Evolutionary conservation across 1,140 invertebrate genomes (phyloP), one percentile per base, ranked within the genome.

Genomic region (Hermetia illucens): DNA sequence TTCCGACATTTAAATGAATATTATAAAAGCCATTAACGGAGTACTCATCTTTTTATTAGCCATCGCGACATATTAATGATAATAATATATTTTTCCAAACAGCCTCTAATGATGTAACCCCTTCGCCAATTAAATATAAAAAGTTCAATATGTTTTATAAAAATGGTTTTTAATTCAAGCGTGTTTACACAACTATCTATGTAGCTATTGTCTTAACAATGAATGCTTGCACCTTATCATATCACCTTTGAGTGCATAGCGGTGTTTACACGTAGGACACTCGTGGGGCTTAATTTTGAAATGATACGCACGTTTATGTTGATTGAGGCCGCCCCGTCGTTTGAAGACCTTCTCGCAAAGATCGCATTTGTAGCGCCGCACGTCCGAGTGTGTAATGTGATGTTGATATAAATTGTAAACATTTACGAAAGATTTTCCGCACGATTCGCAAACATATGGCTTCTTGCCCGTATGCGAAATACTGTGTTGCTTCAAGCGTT

Each of bases 211-310:
- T 34, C 20, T 15, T 34, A 34, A 16, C n/a, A 4, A 19, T 4
- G 34, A 36, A 21, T 58, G 55, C 20, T 49, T 50, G 39, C 57
- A 60, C 15, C 57, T 46, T 21, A 56, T 34, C 55, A 60, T 58
- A 45, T 60, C 58, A 35, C 57, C 49, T 44, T 60, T 60, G 21
- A 60, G 44, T 18, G 57, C 55, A 42, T 53, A 60, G 21, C 45
- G 34, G 34, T 55, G 53, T 42, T 50, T 46, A 31, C 58, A 60
- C 17, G 53, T 49, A 4, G 45, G 40, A 48, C 58, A 60, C 21
- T 45, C 39, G 30, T 52, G 49, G 13, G 55, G 58, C 39, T 58
- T 59, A 12, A 55, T 39, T 40, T 56, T 48, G 38, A 58, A 40
- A 41, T 60, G 58, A 36, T 48, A 58, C 29, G 50, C 58, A 34